Conservation (phyloP, 1,140 invertebrate species). For the Caerostris extrusa region DNA sequence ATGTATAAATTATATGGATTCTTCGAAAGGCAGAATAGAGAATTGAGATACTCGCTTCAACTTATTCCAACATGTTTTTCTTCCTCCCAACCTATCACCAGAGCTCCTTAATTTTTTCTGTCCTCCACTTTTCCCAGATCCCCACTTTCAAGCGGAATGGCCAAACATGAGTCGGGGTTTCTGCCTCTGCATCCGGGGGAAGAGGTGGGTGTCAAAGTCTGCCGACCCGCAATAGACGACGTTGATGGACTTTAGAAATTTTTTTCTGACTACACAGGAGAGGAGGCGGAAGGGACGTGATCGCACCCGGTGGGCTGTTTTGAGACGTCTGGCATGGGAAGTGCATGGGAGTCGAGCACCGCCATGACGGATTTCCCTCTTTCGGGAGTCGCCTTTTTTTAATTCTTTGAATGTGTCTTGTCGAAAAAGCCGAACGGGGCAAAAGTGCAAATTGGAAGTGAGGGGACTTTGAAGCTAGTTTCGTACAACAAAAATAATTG, state of each 20-base stretch:
- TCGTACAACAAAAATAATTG: no score
- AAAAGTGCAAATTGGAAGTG: no score
- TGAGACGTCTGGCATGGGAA: background rate
- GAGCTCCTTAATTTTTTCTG: background rate
- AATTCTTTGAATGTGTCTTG: no score
- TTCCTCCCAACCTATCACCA: background rate
- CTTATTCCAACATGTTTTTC: no score
- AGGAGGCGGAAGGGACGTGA: background rate
- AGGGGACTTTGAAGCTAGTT: no score
- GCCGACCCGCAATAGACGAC: background rate
- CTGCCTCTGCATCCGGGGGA: background rate
- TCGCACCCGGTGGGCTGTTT: background rate
- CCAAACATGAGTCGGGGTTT: background rate
- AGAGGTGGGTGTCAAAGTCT: background rate
- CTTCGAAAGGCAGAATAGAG: no score
- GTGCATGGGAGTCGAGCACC: background rate
- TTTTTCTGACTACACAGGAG: background rate
- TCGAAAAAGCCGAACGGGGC: no score
- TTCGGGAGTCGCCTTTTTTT: no score
- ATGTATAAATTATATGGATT: no score
- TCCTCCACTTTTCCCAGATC: background rate
- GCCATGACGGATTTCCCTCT: no score
- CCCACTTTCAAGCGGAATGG: conserved; percentile 41
- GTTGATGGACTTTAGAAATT: background rate
- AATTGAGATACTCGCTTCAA: no score